Base-by-base conservation (phyloP, 2,888 invertebrate genomes). In the Tetragonisca angustula region DNA sequence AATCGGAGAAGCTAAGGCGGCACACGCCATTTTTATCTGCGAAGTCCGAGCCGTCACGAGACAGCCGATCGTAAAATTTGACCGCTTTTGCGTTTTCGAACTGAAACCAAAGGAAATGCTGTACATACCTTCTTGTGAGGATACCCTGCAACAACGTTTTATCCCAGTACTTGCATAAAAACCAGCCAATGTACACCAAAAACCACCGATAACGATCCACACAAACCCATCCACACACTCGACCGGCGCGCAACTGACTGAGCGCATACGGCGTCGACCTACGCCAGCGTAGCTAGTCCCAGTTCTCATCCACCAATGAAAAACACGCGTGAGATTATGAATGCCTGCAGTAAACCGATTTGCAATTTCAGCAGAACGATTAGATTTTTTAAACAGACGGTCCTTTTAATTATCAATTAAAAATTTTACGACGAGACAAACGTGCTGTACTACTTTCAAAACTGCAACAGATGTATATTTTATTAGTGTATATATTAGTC, bases 241-340 rank as follows among this genome's bases (percentile, higher is more conserved):
- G 91, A 92, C 94, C 94, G 93, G 94, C 93, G 94, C 93, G 93
- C 94, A 92, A 94, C 94, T 93, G 91, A 92, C 90, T 90, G 89
- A 90, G 89, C 89, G 90, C 89, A 85, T 78, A 80, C 84, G 81
- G 90, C 92, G 91, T 88, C 89, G 76, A 81, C 89, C 91, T 92
- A 91, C 93, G 93, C 93, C 89, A 84, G 77, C 76, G 80, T 89
- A 92, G 87, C 84, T 92, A 93, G 93, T 92, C 88, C 93, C 91
- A 74, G 17, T 73, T 59, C n/a, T 49, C 67, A 61, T 64, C 56
- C 32, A 59, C 85, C 85, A 85, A 84, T 85, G 43, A 67, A 2
- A 76, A 64, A 9, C n/a, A 19, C 36, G 67, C 68, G 67, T 81
- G 11, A 49, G 21, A 43, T 74, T 82, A 81, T 32, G 74, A 82